Percentiles rank a stretch among this genome's conserved stretches.
Evolutionary conservation across 2,888 invertebrate species (phyloP).

Genomic region (Elysia crispata): DNA sequence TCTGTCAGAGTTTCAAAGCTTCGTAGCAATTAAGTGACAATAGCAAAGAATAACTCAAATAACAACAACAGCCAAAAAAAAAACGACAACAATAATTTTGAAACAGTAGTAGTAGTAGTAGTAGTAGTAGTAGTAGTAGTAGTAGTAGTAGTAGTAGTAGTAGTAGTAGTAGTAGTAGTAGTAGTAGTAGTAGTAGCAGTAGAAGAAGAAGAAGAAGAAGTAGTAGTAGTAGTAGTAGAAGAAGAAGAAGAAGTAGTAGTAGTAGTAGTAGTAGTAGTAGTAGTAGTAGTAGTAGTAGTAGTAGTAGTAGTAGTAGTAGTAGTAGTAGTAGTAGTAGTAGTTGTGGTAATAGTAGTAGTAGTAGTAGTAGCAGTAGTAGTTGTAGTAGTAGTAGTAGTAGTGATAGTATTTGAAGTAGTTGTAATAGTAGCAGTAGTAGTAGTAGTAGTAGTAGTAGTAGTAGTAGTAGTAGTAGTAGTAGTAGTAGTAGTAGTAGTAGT

Average conservation of each 20-base stretch:
- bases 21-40: too few species aligned
- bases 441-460: conserved; percentile 9
- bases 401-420: neutral
- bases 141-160: neutral
- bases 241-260: neutral
- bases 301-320: neutral
- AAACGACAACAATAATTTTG: too few species aligned
- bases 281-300: neutral
- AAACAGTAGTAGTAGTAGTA: too few species aligned
- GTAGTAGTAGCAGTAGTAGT: too few species aligned
- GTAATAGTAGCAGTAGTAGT: neutral
- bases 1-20: too few species aligned
- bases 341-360: too few species aligned
- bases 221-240: neutral
- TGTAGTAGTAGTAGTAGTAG: too few species aligned
- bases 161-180: neutral
- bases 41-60: neutral
- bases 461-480: conserved; percentile 9
- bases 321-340: too few species aligned
- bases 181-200: conserved; percentile 3
- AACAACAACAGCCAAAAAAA: too few species aligned
- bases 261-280: neutral
- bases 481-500: conserved; percentile 9
- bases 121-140: neutral
- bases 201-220: conserved; percentile 17